These are phyloP conservation scores for Lypha dubia DNA, from an alignment of 2,888 invertebrate species.

Conservation along the genomic window DNA sequence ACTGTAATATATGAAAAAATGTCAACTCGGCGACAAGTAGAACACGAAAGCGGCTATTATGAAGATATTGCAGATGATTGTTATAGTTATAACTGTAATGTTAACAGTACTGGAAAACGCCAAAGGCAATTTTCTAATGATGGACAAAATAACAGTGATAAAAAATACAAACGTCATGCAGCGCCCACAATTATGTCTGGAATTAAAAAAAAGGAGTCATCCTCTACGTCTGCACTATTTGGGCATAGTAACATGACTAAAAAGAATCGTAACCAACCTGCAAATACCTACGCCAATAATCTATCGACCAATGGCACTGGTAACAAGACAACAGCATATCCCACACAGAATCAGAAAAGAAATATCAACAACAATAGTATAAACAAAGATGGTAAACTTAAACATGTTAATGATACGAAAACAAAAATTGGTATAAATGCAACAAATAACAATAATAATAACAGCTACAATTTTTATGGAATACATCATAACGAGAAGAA, in stretches of 20 bases:
- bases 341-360: slow-evolving; percentile 65
- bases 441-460: slow-evolving; percentile 63
- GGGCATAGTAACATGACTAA: slow-evolving; percentile 6
- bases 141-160: slow-evolving; percentile 12
- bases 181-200: slow-evolving; percentile 20
- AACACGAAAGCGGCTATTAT: slow-evolving; percentile 93
- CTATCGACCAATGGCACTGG: slow-evolving; percentile 27
- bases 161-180: slow-evolving; percentile 70
- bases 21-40: slow-evolving; percentile 87
- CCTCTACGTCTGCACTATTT: slow-evolving; percentile 25
- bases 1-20: slow-evolving; percentile 82
- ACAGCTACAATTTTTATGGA: slow-evolving; percentile 56
- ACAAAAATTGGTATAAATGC: slow-evolving; percentile 57
- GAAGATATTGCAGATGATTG: slow-evolving; percentile 83
- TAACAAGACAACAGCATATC: slow-evolving; percentile 59
- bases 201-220: slow-evolving; percentile 48
- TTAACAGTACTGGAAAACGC: slow-evolving; percentile 69
- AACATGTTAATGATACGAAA: slow-evolving; percentile 60
- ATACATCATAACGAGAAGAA: slow-evolving; percentile 42
- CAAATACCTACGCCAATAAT: slow-evolving; percentile 23
- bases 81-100: slow-evolving; percentile 43
- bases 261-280: slow-evolving; percentile 39
- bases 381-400: slow-evolving; percentile 70
- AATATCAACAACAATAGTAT: slow-evolving; percentile 67
- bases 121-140: slow-evolving; percentile 65